These are phyloP conservation scores for Salvelinus sp. DNA, from an alignment of 2,113 vertebrate species.

Conservation along the genomic window DNA sequence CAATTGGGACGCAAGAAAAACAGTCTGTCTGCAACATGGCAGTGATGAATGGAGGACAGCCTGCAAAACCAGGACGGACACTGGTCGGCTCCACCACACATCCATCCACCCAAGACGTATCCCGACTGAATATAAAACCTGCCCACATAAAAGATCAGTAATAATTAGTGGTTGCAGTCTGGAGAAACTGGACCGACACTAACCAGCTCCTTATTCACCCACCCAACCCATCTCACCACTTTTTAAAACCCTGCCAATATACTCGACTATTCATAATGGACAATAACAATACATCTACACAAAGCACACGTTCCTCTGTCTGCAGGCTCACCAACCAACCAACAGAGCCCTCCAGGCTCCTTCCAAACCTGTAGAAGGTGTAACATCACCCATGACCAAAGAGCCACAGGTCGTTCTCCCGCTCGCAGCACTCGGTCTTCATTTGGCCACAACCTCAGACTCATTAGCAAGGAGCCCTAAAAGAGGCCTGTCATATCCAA, in stretches of 20 bases:
- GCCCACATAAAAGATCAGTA: not conserved
- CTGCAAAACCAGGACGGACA: not conserved
- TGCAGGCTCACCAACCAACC: not conserved
- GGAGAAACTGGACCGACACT: no score
- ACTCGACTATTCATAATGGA: no score
- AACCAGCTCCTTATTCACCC: no score
- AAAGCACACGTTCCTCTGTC: no score
- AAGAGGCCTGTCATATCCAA: constrained; percentile 30
- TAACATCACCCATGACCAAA: constrained; percentile 57
- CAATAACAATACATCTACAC: no score
- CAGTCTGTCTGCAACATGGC: not conserved
- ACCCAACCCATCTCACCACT: no score
- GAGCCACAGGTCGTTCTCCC: constrained; percentile 6
- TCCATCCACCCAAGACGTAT: not conserved
- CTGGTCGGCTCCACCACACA: not conserved
- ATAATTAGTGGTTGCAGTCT: no score
- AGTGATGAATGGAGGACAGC: constrained; percentile 25
- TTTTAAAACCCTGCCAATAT: no score
- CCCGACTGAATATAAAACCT: not conserved
- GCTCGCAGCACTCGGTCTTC: not conserved
- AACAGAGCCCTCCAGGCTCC: constrained; percentile 52
- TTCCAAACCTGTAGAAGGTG: constrained; percentile 40
- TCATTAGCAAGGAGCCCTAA: constrained; percentile 21
- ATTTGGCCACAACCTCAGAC: constrained; percentile 19
- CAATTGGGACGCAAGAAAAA: no score